Percentiles rank a stretch among this genome's conserved stretches.
Evolutionary conservation across 2,888 invertebrate genomes (phyloP).

Genomic region (Dynastes tityus): DNA sequence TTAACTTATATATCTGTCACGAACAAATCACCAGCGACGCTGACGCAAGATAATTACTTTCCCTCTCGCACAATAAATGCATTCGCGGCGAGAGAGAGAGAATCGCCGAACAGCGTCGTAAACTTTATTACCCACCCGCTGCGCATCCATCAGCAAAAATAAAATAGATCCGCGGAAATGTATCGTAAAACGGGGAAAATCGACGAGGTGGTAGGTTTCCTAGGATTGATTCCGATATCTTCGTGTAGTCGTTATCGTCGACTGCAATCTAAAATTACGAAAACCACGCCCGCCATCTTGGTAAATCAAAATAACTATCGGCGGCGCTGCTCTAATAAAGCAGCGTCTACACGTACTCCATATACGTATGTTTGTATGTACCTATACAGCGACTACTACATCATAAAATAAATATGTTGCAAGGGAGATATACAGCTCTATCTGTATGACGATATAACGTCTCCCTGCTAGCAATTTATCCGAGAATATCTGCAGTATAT

Average conservation of each 20-base stretch:
- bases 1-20: background rate
- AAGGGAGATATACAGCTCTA: background rate
- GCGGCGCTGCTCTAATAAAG: background rate
- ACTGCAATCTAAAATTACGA: conserved; percentile 7
- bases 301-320: conserved; percentile 14
- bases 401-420: conserved; percentile 26
- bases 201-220: background rate
- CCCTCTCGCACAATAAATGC: conserved; percentile 9
- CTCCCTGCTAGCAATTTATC: conserved; percentile 11
- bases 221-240: conserved; percentile 37
- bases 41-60: conserved; percentile 25
- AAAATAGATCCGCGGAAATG: conserved; percentile 39
- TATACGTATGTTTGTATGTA: background rate
- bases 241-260: background rate
- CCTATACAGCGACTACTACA: too few species aligned
- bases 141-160: conserved; percentile 14
- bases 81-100: background rate
- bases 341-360: background rate
- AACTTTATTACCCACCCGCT: conserved; percentile 27
- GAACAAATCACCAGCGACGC: background rate
- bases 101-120: conserved; percentile 20
- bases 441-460: background rate
- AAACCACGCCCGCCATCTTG: conserved; percentile 2
- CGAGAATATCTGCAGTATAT: conserved; percentile 19
- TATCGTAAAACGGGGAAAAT: conserved; percentile 39